phyloP scores from a whole-genome alignment of 2,888 invertebrate species.

The Tetranychus piercei region DNA sequence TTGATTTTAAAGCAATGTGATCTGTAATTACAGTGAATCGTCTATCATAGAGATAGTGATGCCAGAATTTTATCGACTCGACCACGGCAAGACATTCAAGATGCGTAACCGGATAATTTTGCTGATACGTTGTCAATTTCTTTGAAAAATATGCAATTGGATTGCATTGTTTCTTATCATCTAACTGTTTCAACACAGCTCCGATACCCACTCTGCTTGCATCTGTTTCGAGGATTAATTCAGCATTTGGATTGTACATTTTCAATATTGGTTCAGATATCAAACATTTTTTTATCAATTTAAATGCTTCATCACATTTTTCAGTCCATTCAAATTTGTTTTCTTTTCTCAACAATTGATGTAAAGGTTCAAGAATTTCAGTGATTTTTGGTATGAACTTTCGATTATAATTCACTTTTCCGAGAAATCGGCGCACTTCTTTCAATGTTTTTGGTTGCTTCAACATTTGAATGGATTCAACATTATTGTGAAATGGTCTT shows the following conservation, averaged over 20 bases:
- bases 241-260: conserved; percentile 13
- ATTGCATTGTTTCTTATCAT: conserved; percentile 23
- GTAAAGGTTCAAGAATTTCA: conserved; percentile 13
- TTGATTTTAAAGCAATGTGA: conserved; percentile 11
- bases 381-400: conserved; percentile 21
- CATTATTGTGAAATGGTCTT: conserved; percentile 14
- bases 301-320: conserved; percentile 16
- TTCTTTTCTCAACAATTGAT: conserved; percentile 13
- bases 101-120: conserved; percentile 25
- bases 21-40: conserved; percentile 17
- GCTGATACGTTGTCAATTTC: conserved; percentile 25
- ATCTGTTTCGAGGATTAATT: conserved; percentile 22
- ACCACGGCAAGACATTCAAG: conserved; percentile 25
- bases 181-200: conserved; percentile 26
- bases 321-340: conserved; percentile 11
- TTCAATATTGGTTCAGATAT: conserved; percentile 10
- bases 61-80: conserved; percentile 24
- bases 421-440: conserved; percentile 17
- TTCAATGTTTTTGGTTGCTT: conserved; percentile 21
- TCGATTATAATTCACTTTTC: conserved; percentile 24
- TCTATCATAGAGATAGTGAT: conserved; percentile 15
- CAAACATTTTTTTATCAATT: conserved; percentile 15
- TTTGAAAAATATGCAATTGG: conserved; percentile 18
- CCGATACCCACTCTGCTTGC: conserved; percentile 27
- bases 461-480: conserved; percentile 17